phyloP scores from a whole-genome alignment of 1,140 invertebrate genomes.

The Neuroterus valhalla region DNA sequence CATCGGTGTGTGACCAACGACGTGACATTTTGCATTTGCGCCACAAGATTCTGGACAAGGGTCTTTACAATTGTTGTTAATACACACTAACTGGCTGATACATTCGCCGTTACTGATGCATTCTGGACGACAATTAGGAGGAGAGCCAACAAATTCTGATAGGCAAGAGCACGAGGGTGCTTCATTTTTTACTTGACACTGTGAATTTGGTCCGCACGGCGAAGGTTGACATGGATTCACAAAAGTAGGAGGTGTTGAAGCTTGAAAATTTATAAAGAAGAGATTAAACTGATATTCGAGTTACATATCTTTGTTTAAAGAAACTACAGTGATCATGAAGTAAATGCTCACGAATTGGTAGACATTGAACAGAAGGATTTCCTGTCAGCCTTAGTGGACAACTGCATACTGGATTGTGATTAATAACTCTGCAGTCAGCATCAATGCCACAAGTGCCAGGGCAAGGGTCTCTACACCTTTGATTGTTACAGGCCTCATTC shows the following conservation, averaged over 20 bases:
- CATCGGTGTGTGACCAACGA: slow-evolving; percentile 79
- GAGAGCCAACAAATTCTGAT: slow-evolving; percentile 75
- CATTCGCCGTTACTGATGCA: slow-evolving; percentile 75
- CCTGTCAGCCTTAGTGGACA: slow-evolving; percentile 70
- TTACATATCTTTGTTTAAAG: not conserved
- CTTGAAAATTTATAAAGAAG: slow-evolving; percentile 40
- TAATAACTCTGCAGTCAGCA: slow-evolving; percentile 76
- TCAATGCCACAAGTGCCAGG: slow-evolving; percentile 78
- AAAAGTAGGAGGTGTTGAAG: slow-evolving; percentile 46
- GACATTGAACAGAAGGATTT: slow-evolving; percentile 75
- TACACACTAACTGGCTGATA: slow-evolving; percentile 66
- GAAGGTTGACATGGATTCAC: slow-evolving; percentile 70
- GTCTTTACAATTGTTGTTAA: slow-evolving; percentile 72
- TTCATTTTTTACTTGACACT: slow-evolving; percentile 70
- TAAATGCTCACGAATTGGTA: slow-evolving; percentile 73
- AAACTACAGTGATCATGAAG: not conserved
- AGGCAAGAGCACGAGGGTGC: slow-evolving; percentile 74
- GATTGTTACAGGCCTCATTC: slow-evolving; percentile 79
- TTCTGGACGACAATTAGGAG: slow-evolving; percentile 74
- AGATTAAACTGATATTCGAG: not conserved
- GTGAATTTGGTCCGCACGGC: slow-evolving; percentile 75
- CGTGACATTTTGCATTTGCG: slow-evolving; percentile 79
- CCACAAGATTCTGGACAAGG: slow-evolving; percentile 77
- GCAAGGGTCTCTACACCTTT: slow-evolving; percentile 82
- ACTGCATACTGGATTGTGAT: slow-evolving; percentile 73